Conservation (phyloP, 1,140 invertebrate species). For the Meteorus sp. region DNA sequence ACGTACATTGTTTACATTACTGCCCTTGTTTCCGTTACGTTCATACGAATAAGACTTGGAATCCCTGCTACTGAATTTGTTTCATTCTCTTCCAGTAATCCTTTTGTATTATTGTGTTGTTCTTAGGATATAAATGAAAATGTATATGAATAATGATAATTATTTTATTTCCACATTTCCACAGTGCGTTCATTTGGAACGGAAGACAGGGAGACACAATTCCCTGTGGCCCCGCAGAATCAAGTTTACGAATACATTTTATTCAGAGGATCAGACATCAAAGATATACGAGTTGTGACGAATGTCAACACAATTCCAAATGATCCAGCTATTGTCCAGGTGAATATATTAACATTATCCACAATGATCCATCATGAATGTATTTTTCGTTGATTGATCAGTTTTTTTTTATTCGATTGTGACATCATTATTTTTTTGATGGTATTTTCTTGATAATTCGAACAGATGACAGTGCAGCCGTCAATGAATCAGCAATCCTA, state of each 20-base stretch:
- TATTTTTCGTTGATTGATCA: too few species aligned
- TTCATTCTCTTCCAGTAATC: too few species aligned
- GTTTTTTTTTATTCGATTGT: slow-evolving; percentile 8
- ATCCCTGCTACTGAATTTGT: too few species aligned
- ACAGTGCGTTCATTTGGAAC: slow-evolving; percentile 98
- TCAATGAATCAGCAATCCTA: slow-evolving; percentile 61
- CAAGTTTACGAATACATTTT: slow-evolving; percentile 99
- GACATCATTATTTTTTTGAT: slow-evolving; percentile 15
- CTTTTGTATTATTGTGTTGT: background rate
- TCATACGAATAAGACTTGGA: too few species aligned
- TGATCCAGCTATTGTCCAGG: slow-evolving; percentile 95
- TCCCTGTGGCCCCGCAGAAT: slow-evolving; percentile 91
- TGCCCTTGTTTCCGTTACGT: too few species aligned
- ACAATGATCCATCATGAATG: too few species aligned
- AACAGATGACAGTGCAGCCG: slow-evolving; percentile 72
- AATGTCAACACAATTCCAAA: slow-evolving; percentile 76
- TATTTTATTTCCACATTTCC: slow-evolving; percentile 42
- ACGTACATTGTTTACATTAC: too few species aligned
- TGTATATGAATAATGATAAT: too few species aligned
- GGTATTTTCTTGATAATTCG: slow-evolving; percentile 6
- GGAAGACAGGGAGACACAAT: slow-evolving; percentile 92
- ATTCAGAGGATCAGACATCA: slow-evolving; percentile 97
- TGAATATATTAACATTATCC: too few species aligned
- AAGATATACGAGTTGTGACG: slow-evolving; percentile 94
- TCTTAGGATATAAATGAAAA: slow-evolving; percentile 7